These are phyloP conservation scores for Eospalax fontanierii DNA, from an alignment of 2,797 vertebrate genomes.

Conservation along the genomic window DNA sequence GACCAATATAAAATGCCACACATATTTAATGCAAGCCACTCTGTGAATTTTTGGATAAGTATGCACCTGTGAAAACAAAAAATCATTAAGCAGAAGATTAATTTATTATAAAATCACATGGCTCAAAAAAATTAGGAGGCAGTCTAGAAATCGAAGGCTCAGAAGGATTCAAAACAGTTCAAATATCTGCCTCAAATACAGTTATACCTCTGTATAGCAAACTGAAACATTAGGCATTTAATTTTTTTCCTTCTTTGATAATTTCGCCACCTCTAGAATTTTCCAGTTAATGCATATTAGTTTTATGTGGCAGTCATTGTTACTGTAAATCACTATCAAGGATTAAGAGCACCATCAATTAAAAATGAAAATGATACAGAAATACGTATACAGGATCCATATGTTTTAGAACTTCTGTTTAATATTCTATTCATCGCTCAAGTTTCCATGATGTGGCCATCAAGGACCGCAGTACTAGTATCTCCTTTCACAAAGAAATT, in stretches of 20 bases:
- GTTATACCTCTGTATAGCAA: not conserved
- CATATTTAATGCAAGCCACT: not conserved
- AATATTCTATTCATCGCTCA: slow-evolving; percentile 29
- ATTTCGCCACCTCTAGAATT: slow-evolving; percentile 39
- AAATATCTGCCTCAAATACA: too few relatives aligned
- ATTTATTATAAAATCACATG: slow-evolving; percentile 24
- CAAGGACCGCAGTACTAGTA: not conserved
- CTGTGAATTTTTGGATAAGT: not conserved
- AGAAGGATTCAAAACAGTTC: not conserved
- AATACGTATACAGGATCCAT: not conserved
- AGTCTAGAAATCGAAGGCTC: not conserved
- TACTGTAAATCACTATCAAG: slow-evolving; percentile 6
- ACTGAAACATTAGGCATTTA: not conserved
- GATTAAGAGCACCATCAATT: not conserved
- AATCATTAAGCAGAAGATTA: not conserved
- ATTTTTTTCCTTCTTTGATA: slow-evolving; percentile 20
- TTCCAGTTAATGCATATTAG: slow-evolving; percentile 7
- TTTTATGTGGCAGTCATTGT: slow-evolving; percentile 9
- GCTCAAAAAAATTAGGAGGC: not conserved
- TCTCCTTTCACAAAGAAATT: slow-evolving; percentile 64
- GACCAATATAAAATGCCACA: not conserved
- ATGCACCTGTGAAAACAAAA: not conserved
- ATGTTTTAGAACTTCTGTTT: slow-evolving; percentile 16
- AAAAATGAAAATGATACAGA: slow-evolving; percentile 27
- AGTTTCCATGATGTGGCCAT: not conserved